These are phyloP conservation scores for Watsonalla binaria DNA, from an alignment of 2,888 invertebrate species.

Conservation along the genomic window DNA sequence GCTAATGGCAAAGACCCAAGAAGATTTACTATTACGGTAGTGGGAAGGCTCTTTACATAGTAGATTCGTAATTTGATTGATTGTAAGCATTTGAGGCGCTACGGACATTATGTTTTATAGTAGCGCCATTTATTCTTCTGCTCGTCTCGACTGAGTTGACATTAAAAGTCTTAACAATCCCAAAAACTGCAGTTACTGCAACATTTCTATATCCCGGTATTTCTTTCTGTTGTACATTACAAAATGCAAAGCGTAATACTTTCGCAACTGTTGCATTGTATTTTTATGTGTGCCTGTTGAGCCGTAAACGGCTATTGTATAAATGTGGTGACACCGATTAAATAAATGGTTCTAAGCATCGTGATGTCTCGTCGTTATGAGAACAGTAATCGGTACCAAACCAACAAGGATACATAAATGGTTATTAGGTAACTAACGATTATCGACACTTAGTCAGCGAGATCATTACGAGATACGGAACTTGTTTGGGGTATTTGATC, in stretches of 20 bases:
- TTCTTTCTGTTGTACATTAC: not conserved
- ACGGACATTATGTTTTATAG: no score
- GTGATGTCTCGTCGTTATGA: not conserved
- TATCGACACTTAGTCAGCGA: no score
- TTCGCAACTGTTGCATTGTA: constrained; percentile 2
- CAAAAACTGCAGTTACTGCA: not conserved
- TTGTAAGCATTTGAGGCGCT: no score
- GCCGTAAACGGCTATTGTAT: constrained; percentile 18
- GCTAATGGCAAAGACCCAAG: no score
- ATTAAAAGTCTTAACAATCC: not conserved
- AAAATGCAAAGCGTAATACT: not conserved
- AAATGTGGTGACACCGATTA: constrained; percentile 5
- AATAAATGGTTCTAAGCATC: not conserved
- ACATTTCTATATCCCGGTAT: not conserved
- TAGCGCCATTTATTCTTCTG: no score
- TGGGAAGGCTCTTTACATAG: no score
- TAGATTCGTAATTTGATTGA: no score
- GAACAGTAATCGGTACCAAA: not conserved
- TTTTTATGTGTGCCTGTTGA: constrained; percentile 15
- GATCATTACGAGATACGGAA: no score
- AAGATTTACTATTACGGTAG: no score
- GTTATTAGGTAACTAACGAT: not conserved
- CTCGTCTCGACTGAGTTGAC: not conserved
- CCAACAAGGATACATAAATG: not conserved
- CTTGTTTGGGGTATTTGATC: no score